Evolutionary conservation across 2,113 vertebrate species (phyloP).

Genomic region (Tachuris rubrigastra): DNA sequence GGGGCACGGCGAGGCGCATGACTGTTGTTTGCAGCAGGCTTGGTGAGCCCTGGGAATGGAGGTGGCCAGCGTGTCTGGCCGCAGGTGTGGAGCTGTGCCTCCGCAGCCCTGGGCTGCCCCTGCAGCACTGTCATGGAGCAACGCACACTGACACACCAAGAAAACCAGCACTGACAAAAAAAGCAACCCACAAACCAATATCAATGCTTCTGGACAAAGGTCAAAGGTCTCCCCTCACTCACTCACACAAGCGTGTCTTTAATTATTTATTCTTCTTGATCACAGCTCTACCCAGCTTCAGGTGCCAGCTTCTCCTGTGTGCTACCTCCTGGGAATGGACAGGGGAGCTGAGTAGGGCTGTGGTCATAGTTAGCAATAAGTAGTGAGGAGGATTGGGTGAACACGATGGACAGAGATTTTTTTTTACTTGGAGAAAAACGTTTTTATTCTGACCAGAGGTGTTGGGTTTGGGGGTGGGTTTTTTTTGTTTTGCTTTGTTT

Average conservation of each 20-base stretch:
- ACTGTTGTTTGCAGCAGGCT: accelerated
- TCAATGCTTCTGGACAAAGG: background rate
- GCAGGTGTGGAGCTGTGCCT: background rate
- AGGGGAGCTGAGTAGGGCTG: background rate
- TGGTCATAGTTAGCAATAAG: background rate
- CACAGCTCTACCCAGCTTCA: background rate
- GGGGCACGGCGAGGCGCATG: accelerated
- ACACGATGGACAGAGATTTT: background rate
- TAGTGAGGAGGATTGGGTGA: accelerated
- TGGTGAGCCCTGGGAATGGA: background rate
- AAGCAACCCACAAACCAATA: accelerated
- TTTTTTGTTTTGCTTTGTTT: background rate
- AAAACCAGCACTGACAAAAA: background rate
- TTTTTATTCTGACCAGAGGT: background rate
- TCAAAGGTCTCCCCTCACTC: background rate
- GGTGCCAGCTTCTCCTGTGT: background rate
- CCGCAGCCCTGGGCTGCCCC: accelerated
- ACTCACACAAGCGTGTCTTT: accelerated
- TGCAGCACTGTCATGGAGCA: accelerated
- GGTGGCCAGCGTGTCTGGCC: background rate
- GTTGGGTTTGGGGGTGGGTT: background rate
- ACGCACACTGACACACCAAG: background rate
- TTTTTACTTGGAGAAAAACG: background rate
- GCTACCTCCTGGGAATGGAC: background rate
- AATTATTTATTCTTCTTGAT: no score